phyloP scores from a whole-genome alignment of 1,140 invertebrate species.

The Tetramorium simillimum region DNA sequence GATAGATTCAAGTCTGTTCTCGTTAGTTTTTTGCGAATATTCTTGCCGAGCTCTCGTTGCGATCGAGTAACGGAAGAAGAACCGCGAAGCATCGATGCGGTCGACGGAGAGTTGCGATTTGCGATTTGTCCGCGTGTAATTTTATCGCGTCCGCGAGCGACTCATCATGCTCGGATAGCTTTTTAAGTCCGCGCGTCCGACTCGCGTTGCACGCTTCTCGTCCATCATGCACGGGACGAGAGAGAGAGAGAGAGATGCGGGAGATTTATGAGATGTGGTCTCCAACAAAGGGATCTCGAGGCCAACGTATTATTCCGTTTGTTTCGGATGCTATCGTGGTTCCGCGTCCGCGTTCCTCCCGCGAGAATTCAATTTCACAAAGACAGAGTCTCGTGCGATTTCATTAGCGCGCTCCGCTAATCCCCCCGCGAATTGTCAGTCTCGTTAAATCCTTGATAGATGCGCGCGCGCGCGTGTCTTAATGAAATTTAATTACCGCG shows the following conservation, averaged over 20 bases:
- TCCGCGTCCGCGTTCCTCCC: neutral
- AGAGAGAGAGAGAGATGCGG: neutral
- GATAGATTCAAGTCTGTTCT: neutral
- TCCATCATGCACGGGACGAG: neutral
- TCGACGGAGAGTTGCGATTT: neutral
- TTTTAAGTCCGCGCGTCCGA: neutral
- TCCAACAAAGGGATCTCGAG: neutral
- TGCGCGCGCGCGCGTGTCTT: neutral
- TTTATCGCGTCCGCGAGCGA: neutral
- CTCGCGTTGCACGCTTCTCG: neutral
- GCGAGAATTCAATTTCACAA: constrained; percentile 21
- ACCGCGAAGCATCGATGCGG: neutral
- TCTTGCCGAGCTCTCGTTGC: neutral
- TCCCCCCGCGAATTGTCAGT: neutral
- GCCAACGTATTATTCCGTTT: neutral
- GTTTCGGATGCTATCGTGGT: neutral
- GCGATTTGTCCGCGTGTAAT: neutral
- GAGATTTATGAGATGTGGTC: neutral
- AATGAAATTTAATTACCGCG: constrained; percentile 34
- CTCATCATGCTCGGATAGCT: neutral
- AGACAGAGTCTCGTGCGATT: constrained; percentile 10
- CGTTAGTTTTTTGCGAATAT: constrained; percentile 1
- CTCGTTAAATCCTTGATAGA: neutral
- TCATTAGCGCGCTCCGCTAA: neutral
- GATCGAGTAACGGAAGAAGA: neutral